Evolutionary conservation across 2,113 vertebrate genomes (phyloP).

Genomic region (Scytalopus superciliaris): DNA sequence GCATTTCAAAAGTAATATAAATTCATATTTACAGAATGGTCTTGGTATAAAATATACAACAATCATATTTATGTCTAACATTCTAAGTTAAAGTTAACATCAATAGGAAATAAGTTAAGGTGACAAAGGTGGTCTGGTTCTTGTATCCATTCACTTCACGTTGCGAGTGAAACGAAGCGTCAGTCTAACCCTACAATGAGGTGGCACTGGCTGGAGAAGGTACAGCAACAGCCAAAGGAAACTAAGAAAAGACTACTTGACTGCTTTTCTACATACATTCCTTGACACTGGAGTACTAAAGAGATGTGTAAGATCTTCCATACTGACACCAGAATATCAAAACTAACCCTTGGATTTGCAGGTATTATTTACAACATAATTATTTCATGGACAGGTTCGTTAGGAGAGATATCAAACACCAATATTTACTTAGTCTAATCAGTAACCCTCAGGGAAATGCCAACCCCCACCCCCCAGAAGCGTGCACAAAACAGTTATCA

Average conservation of each 20-base stretch:
- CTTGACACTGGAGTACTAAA: slow-evolving; percentile 73
- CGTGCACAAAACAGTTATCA: slow-evolving; percentile 83
- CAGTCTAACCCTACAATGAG: slow-evolving; percentile 62
- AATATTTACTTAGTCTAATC: slow-evolving; percentile 77
- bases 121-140: slow-evolving; percentile 74
- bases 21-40: slow-evolving; percentile 79
- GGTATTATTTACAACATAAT: slow-evolving; percentile 80
- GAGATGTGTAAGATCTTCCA: slow-evolving; percentile 79
- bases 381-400: slow-evolving; percentile 76
- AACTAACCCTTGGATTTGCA: slow-evolving; percentile 79
- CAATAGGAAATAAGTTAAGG: slow-evolving; percentile 79
- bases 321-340: slow-evolving; percentile 81
- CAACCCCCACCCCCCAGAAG: slow-evolving; percentile 79
- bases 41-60: slow-evolving; percentile 79
- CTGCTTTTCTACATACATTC: slow-evolving; percentile 72
- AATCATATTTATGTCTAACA: slow-evolving; percentile 76
- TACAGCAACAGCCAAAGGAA: slow-evolving; percentile 75
- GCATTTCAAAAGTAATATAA: slow-evolving; percentile 80
- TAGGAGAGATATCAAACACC: slow-evolving; percentile 79
- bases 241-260: slow-evolving; percentile 71
- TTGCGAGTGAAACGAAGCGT: slow-evolving; percentile 71
- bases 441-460: slow-evolving; percentile 80
- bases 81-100: slow-evolving; percentile 76
- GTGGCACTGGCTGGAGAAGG: slow-evolving; percentile 71
- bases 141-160: slow-evolving; percentile 70